These are phyloP conservation scores for Chionoecetes opilio DNA, from an alignment of 1,140 invertebrate species.

Conservation along the genomic window DNA sequence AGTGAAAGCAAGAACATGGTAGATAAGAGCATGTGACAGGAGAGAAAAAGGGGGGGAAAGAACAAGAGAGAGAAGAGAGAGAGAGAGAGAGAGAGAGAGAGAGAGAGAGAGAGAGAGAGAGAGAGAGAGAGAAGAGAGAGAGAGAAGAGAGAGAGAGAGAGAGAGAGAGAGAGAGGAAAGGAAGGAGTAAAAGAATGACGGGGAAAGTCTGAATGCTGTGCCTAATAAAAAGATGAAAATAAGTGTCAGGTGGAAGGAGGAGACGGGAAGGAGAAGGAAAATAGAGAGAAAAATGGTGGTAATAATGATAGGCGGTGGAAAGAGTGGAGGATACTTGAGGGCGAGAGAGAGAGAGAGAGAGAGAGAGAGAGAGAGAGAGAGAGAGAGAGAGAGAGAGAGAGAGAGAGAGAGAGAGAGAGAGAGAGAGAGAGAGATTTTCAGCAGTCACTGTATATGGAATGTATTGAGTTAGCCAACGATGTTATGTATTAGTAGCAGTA, in stretches of 20 bases:
- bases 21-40: no score
- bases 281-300: not conserved
- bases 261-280: not conserved
- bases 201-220: not conserved
- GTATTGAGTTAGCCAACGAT: no score
- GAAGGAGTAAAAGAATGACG: not conserved
- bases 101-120: not conserved
- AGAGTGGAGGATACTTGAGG: not conserved
- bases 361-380: not conserved
- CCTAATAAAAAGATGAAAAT: not conserved
- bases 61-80: no score
- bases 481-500: not conserved
- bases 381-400: conserved; percentile 33
- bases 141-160: not conserved
- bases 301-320: not conserved
- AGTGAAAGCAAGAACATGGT: not conserved
- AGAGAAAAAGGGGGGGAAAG: no score
- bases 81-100: not conserved
- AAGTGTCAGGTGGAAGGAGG: not conserved
- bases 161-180: not conserved
- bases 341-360: conserved; percentile 31
- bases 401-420: not conserved
- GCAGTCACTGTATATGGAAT: no score
- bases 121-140: not conserved
- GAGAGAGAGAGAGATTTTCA: not conserved